Evolutionary conservation across 1,140 invertebrate genomes (phyloP).

Genomic region (Varroa destructor): DNA sequence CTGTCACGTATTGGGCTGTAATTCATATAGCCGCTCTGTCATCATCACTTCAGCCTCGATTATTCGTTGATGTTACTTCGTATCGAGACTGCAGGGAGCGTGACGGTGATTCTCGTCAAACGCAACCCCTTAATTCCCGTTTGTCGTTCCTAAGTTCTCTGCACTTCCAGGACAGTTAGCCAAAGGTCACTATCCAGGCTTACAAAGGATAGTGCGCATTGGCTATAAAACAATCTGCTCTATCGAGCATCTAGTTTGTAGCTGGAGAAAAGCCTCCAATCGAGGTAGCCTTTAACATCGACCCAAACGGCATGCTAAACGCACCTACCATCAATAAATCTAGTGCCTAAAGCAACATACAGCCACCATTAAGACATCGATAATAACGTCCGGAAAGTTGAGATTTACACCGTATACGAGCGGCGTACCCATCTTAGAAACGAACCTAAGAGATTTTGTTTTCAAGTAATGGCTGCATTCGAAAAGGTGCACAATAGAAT

Average conservation of each 20-base stretch:
- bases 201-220: conserved; percentile 42
- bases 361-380: conserved; percentile 49
- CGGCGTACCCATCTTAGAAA: conserved; percentile 43
- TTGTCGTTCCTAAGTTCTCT: conserved; percentile 52
- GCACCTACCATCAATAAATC: conserved; percentile 46
- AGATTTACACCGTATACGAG: conserved; percentile 46
- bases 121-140: conserved; percentile 54
- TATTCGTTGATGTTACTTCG: conserved; percentile 48
- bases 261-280: conserved; percentile 49
- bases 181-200: conserved; percentile 55
- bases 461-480: too few species aligned
- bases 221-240: conserved; percentile 42
- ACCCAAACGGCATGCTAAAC: conserved; percentile 43
- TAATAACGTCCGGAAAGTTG: conserved; percentile 45
- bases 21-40: conserved; percentile 37
- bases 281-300: conserved; percentile 48
- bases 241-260: conserved; percentile 44
- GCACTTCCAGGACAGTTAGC: conserved; percentile 58
- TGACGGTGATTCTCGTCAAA: conserved; percentile 53
- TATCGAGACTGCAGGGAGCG: conserved; percentile 52
- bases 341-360: conserved; percentile 45
- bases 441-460: conserved; percentile 33
- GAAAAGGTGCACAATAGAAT: too few species aligned
- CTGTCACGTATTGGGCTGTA: conserved; percentile 42
- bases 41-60: too few species aligned